Evolutionary conservation across 30 jellyfish, hydroid and myxozoan species (phyloP).

Genomic region (Calvadosia cruxmelitensis): DNA sequence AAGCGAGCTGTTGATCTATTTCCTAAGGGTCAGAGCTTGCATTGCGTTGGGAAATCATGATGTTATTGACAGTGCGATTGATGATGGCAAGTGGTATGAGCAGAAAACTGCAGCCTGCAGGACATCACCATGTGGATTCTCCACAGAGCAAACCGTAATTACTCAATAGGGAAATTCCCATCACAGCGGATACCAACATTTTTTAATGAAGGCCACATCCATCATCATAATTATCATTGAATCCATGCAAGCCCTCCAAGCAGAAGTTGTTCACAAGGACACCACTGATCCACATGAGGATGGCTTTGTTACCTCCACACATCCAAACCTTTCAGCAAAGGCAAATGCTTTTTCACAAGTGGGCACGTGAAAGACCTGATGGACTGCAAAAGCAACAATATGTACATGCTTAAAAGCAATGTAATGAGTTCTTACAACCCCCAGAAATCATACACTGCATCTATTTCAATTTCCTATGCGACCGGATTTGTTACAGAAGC

Average conservation of each 20-base stretch:
- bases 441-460: conserved; percentile 8
- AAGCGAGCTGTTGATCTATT: no score
- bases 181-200: conserved; percentile 4
- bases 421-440: conserved; percentile 41
- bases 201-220: conserved; percentile 26
- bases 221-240: conserved; percentile 25
- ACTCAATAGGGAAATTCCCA: conserved; percentile 10
- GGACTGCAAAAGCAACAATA: conserved; percentile 16
- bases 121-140: no score
- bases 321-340: conserved; percentile 7
- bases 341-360: conserved; percentile 7
- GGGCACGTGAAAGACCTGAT: conserved; percentile 23
- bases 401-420: conserved; percentile 21
- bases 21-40: no score
- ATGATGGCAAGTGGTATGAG: conserved; percentile 25
- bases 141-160: no score
- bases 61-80: conserved; percentile 14
- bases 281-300: conserved; percentile 5
- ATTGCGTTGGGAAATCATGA: conserved; percentile 4
- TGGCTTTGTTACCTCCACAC: conserved; percentile 4
- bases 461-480: conserved; percentile 6
- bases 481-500: conserved; percentile 16
- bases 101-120: no score
- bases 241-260: conserved; percentile 11
- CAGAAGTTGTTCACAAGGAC: neutral